Percentiles rank a stretch among this genome's conserved stretches.
Conservation (phyloP, 2,797 vertebrate genomes). For the Apogon talboti region DNA sequence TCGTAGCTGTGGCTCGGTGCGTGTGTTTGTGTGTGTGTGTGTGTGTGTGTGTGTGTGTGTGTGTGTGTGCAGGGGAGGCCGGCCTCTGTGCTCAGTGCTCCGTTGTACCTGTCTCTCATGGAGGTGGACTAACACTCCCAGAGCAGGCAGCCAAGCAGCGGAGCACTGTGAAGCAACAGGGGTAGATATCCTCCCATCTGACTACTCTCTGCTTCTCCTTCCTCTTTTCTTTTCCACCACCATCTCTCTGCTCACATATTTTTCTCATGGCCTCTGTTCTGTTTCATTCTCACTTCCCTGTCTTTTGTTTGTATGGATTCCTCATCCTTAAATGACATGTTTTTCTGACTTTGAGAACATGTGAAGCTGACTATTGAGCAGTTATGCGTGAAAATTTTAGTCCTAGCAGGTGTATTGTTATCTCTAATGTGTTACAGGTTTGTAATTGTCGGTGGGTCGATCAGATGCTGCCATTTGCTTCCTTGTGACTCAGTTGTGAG, state of each 20-base stretch:
- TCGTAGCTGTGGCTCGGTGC: conserved; percentile 52
- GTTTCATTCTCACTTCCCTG: conserved; percentile 58
- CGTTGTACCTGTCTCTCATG: conserved; percentile 84
- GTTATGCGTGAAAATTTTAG: neutral
- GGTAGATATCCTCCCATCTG: conserved; percentile 74
- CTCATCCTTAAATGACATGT: neutral
- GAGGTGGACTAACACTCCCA: conserved; percentile 79
- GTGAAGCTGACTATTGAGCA: neutral
- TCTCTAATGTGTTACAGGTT: conserved; percentile 22
- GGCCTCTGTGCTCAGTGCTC: conserved; percentile 75
- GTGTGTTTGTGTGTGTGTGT: conserved; percentile 57
- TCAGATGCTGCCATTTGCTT: conserved; percentile 30
- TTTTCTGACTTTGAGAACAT: conserved; percentile 4
- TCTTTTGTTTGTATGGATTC: conserved; percentile 15
- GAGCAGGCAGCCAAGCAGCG: conserved; percentile 73
- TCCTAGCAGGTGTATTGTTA: conserved; percentile 8
- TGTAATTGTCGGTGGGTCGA: neutral
- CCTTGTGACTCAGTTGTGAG: conserved; percentile 53
- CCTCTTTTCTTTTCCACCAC: conserved; percentile 58
- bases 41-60: conserved; percentile 58
- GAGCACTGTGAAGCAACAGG: conserved; percentile 72
- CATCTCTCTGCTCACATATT: conserved; percentile 36
- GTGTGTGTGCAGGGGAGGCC: conserved; percentile 65
- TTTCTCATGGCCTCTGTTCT: conserved; percentile 42
- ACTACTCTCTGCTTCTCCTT: conserved; percentile 63